Conservation (phyloP, 2,888 invertebrate genomes). For the Thumatha senex region DNA sequence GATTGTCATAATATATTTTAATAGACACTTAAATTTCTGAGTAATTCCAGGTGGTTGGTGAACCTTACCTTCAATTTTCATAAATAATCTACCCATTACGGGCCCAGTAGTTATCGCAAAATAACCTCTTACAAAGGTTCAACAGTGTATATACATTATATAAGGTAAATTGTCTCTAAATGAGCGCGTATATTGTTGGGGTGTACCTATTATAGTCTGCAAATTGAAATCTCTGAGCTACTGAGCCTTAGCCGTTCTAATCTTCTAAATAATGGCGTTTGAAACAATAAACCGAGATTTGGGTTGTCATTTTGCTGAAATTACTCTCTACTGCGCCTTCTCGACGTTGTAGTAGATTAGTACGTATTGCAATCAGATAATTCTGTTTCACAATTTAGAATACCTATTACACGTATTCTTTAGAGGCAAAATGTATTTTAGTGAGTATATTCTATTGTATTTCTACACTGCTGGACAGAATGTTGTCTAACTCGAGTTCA, state of each 20-base stretch:
- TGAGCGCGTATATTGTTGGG: slow-evolving; percentile 37
- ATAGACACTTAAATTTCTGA: too few relatives aligned
- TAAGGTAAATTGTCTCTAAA: slow-evolving; percentile 25
- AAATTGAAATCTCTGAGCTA: slow-evolving; percentile 62
- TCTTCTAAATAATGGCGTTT: slow-evolving; percentile 67
- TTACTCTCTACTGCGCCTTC: slow-evolving; percentile 14
- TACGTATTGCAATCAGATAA: background rate
- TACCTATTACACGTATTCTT: too few relatives aligned
- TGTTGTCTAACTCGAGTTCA: too few relatives aligned
- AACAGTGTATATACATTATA: slow-evolving; percentile 20
- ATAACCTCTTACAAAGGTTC: slow-evolving; percentile 9
- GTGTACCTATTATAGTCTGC: slow-evolving; percentile 49
- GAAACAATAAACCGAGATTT: slow-evolving; percentile 71
- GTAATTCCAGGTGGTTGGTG: too few relatives aligned
- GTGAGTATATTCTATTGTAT: too few relatives aligned
- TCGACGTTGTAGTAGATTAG: slow-evolving; percentile 1
- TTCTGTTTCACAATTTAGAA: background rate
- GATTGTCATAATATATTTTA: too few relatives aligned
- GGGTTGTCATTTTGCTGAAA: slow-evolving; percentile 60
- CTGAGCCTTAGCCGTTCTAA: slow-evolving; percentile 50
- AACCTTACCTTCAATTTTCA: too few relatives aligned
- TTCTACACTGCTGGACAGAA: too few relatives aligned
- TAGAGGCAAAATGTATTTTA: too few relatives aligned
- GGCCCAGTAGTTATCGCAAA: background rate
- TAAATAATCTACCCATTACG: background rate